Evolutionary conservation across 2,113 vertebrate genomes (phyloP).

Genomic region (Phrynosoma blainvillii): DNA sequence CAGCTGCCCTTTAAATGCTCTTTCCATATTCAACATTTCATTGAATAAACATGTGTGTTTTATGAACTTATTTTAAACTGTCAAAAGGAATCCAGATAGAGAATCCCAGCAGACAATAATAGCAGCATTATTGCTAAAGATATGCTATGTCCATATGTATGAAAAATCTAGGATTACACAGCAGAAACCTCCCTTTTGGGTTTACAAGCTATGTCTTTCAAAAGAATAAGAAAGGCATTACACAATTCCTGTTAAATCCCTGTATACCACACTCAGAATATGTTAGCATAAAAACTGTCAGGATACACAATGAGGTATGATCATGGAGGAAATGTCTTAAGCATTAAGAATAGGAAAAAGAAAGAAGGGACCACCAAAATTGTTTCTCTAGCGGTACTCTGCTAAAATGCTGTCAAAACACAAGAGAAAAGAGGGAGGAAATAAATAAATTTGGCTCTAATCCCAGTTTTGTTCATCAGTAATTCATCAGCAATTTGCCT

Average conservation of each 20-base stretch:
- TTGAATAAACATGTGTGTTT: background rate
- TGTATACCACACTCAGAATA: conserved; percentile 3
- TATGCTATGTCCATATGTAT: conserved; percentile 3
- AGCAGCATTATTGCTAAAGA: conserved; percentile 1
- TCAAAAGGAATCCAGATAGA: conserved; percentile 19
- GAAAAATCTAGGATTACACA: conserved; percentile 12
- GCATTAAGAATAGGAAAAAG: background rate
- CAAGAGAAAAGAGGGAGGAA: background rate
- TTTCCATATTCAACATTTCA: conserved; percentile 3
- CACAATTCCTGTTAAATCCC: conserved; percentile 22
- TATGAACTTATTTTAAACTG: background rate
- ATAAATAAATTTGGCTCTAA: background rate
- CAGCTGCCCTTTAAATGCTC: background rate
- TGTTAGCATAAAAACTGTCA: conserved; percentile 19
- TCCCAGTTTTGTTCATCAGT: background rate
- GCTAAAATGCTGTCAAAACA: background rate
- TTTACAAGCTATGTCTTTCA: background rate
- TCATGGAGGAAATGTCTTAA: conserved; percentile 5
- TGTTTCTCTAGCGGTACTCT: background rate
- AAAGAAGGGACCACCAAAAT: background rate
- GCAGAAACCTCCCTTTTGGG: conserved; percentile 19
- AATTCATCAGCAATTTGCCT: background rate
- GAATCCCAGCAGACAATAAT: background rate
- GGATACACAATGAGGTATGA: background rate
- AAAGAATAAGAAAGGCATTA: conserved; percentile 14